phyloP scores from a whole-genome alignment of 2,113 vertebrate species.

The Plotosus lineatus region DNA sequence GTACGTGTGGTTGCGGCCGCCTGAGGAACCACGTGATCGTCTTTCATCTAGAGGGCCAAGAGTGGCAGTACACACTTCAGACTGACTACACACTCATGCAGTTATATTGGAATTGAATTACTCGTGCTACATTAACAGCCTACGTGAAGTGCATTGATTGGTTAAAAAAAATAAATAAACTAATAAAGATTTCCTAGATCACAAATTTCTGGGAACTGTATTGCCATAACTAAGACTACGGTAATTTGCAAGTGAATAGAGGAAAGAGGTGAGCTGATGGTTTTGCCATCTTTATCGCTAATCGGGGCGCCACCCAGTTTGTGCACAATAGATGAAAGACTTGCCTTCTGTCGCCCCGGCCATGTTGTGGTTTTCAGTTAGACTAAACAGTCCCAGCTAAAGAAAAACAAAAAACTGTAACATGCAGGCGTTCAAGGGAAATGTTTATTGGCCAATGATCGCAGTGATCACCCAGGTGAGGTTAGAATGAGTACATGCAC shows the following conservation, averaged over 20 bases:
- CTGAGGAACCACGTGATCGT: slow-evolving; percentile 59
- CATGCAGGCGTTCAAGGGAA: slow-evolving; percentile 5
- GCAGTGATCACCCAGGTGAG: slow-evolving; percentile 2
- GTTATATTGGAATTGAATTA: slow-evolving; percentile 20
- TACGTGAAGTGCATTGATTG: background rate
- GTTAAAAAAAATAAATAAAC: background rate
- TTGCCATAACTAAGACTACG: background rate
- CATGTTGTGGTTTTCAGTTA: slow-evolving; percentile 9
- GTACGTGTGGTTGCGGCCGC: slow-evolving; percentile 63
- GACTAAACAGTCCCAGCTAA: slow-evolving; percentile 29
- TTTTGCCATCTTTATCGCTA: background rate
- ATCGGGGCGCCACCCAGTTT: slow-evolving; percentile 8
- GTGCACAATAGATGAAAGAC: slow-evolving; percentile 42
- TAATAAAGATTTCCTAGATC: background rate
- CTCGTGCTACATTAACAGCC: background rate
- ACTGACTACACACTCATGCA: slow-evolving; percentile 47
- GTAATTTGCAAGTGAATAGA: background rate
- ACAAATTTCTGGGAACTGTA: background rate
- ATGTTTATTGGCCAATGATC: background rate
- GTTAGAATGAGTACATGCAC: slow-evolving; percentile 10
- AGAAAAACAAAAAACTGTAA: slow-evolving; percentile 39
- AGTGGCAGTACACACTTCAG: slow-evolving; percentile 67
- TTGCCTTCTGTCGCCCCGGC: slow-evolving; percentile 21
- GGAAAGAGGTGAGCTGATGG: background rate
- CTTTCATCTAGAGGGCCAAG: slow-evolving; percentile 77